A percentile compares a stretch with the other conserved stretches of the same genome.
Evolutionary conservation across 2,888 invertebrate genomes (phyloP).

Genomic region (Eremobia ochroleuca): DNA sequence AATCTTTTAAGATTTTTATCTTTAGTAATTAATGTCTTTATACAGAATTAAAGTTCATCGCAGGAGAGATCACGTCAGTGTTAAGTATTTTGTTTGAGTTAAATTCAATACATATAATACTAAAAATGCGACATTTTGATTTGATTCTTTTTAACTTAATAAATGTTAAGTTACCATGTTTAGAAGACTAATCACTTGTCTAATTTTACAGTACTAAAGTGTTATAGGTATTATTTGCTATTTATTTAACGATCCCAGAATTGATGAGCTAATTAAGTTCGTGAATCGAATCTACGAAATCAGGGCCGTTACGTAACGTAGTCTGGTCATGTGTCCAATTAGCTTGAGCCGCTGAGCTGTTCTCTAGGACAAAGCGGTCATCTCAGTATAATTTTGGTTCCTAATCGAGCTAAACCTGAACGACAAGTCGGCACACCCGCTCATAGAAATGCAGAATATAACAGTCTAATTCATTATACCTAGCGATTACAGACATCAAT

Average conservation of each 20-base stretch:
- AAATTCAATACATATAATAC: neutral
- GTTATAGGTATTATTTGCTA: slow-evolving; percentile 24
- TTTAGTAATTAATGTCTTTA: neutral
- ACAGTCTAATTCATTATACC: slow-evolving; percentile 44
- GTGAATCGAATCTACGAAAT: slow-evolving; percentile 54
- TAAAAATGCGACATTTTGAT: neutral
- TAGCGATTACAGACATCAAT: slow-evolving; percentile 41
- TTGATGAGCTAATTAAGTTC: slow-evolving; percentile 51
- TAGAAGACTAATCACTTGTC: slow-evolving; percentile 16
- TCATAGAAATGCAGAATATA: slow-evolving; percentile 55
- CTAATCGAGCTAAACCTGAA: slow-evolving; percentile 69
- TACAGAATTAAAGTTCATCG: neutral
- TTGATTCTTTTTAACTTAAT: neutral
- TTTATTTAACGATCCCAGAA: slow-evolving; percentile 52
- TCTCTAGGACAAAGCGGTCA: slow-evolving; percentile 73
- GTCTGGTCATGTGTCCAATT: slow-evolving; percentile 67
- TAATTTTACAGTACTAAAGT: slow-evolving; percentile 22
- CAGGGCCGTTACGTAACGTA: slow-evolving; percentile 58
- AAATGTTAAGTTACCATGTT: slow-evolving; percentile 10
- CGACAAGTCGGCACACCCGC: slow-evolving; percentile 68
- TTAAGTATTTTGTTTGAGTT: neutral
- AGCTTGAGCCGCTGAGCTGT: slow-evolving; percentile 50
- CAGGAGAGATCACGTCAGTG: neutral
- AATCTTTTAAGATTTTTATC: neutral
- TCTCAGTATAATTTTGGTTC: slow-evolving; percentile 72